Conservation (phyloP, 2,113 vertebrate species). For the Penelope pileata region DNA sequence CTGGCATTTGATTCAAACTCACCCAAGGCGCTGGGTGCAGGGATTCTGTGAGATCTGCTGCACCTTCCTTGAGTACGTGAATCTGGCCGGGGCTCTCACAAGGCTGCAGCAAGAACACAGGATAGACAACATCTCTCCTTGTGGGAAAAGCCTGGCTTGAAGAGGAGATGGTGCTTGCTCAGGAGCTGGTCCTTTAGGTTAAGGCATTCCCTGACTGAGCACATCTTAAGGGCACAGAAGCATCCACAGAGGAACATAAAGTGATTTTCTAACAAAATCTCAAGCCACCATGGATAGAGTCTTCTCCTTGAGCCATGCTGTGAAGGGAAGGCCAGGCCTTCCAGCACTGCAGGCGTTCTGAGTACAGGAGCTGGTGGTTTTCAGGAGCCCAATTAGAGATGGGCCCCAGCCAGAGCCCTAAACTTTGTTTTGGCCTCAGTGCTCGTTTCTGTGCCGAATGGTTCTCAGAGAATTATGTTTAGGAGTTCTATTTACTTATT, state of each 20-base stretch:
- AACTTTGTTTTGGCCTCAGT: neutral
- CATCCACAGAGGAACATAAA: neutral
- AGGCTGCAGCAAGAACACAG: neutral
- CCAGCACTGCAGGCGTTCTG: fast-evolving
- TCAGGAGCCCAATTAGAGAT: neutral
- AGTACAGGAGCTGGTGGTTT: neutral
- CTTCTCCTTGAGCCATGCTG: neutral
- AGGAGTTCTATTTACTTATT: no score
- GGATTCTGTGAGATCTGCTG: neutral
- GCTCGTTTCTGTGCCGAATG: neutral
- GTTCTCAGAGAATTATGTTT: neutral
- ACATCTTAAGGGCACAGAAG: neutral
- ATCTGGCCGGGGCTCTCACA: neutral
- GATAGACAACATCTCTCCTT: neutral
- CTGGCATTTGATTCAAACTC: neutral
- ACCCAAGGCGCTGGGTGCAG: neutral
- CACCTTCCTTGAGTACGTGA: neutral
- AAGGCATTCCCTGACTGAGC: neutral
- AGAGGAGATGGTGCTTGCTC: neutral
- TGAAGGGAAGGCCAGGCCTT: neutral
- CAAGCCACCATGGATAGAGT: neutral
- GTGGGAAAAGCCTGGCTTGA: neutral
- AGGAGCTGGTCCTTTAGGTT: neutral
- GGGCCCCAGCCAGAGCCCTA: neutral
- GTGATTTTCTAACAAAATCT: neutral